These are phyloP conservation scores for Polydrusus pterygomalis DNA, from an alignment of 2,888 invertebrate species.

Conservation along the genomic window DNA sequence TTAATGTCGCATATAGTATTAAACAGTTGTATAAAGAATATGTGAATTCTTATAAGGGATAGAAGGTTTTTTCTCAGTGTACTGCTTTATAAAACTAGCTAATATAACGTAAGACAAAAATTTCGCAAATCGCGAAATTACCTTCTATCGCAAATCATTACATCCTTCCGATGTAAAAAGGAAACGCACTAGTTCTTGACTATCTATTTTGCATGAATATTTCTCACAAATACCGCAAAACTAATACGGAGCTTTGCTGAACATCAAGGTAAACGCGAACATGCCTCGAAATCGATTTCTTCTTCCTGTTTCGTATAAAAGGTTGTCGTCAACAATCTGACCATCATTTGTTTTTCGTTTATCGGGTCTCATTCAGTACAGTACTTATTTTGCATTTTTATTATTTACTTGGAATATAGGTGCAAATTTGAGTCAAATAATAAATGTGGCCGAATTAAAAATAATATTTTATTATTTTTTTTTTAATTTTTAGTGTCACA, in stretches of 20 bases:
- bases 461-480: no score
- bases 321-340: not conserved
- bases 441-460: not conserved
- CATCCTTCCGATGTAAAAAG: no score
- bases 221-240: not conserved
- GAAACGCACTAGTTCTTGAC: no score
- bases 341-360: constrained; percentile 15
- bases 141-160: no score
- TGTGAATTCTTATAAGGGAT: no score
- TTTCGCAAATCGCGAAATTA: no score
- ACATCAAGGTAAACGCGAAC: constrained; percentile 6
- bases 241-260: not conserved
- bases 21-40: no score
- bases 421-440: constrained; percentile 12
- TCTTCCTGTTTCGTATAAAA: constrained; percentile 15
- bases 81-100: not conserved
- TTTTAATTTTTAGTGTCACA: not conserved
- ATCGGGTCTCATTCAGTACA: not conserved
- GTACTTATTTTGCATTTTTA: constrained; percentile 23
- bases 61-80: no score
- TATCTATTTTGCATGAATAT: no score
- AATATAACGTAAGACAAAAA: no score
- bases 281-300: not conserved
- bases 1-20: no score
- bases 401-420: not conserved